phyloP scores from a whole-genome alignment of 2,797 vertebrate species.

The Bradypodion ventrale region DNA sequence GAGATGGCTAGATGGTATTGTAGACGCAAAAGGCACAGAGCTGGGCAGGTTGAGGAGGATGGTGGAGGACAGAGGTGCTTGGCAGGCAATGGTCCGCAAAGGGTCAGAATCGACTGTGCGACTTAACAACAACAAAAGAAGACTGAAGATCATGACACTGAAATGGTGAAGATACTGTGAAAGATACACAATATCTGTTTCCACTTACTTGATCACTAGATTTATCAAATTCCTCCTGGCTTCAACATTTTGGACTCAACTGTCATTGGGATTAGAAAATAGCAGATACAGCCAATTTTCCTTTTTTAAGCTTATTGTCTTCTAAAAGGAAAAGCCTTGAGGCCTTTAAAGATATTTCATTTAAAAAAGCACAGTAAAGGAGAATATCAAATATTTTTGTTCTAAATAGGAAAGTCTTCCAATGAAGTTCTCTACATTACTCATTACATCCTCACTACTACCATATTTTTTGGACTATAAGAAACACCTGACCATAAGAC shows the following conservation, averaged over 20 bases:
- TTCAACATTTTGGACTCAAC: background rate
- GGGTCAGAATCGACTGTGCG: no score
- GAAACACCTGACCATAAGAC: no score
- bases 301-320: background rate
- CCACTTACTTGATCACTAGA: background rate
- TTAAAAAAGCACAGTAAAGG: background rate
- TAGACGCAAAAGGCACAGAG: no score
- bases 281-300: no score
- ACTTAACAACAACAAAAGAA: no score
- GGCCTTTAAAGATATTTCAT: background rate
- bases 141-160: no score
- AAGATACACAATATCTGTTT: background rate
- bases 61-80: no score
- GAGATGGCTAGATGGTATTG: no score
- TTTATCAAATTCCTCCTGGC: background rate
- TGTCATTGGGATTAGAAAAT: background rate
- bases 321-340: background rate
- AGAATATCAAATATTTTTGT: background rate
- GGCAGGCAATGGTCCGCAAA: no score
- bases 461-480: no score
- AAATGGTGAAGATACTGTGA: background rate
- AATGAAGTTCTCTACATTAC: background rate
- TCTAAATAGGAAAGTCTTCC: background rate
- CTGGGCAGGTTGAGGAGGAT: no score
- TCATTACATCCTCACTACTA: background rate